These are phyloP conservation scores for Zaprionus bogoriensis DNA, from an alignment of 2,888 invertebrate genomes.

Conservation along the genomic window DNA sequence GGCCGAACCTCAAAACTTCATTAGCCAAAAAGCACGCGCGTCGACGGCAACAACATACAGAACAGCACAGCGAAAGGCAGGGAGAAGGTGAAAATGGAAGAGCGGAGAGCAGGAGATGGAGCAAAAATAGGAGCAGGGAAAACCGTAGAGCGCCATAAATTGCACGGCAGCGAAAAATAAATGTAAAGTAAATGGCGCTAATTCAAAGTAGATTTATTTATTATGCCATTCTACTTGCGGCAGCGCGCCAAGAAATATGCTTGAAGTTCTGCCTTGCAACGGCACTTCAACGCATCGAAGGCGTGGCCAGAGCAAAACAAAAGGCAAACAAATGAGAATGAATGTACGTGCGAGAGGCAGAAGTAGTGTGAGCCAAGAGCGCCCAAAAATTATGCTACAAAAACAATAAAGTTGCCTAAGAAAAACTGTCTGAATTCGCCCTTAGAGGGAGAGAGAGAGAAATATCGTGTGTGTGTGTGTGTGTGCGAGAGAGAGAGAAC, in stretches of 20 bases:
- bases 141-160: conserved; percentile 56
- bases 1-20: conserved; percentile 68
- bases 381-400: conserved; percentile 50
- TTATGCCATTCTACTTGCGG: conserved; percentile 72
- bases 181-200: conserved; percentile 77
- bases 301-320: conserved; percentile 2
- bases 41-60: conserved; percentile 22
- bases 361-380: conserved; percentile 10
- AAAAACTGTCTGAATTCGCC: conserved; percentile 10
- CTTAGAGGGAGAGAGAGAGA: background rate
- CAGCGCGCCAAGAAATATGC: conserved; percentile 73
- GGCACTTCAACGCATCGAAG: conserved; percentile 9
- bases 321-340: conserved; percentile 58
- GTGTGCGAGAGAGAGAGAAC: no score
- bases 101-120: background rate
- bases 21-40: conserved; percentile 73
- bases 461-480: conserved; percentile 11
- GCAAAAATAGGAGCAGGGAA: background rate
- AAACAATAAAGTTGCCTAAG: conserved; percentile 45
- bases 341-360: conserved; percentile 22
- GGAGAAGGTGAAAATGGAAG: background rate
- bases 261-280: conserved; percentile 47
- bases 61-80: background rate
- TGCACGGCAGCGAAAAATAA: conserved; percentile 69
- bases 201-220: conserved; percentile 79